phyloP scores from a whole-genome alignment of 2,888 invertebrate genomes.

The Ophion obscuratus region DNA sequence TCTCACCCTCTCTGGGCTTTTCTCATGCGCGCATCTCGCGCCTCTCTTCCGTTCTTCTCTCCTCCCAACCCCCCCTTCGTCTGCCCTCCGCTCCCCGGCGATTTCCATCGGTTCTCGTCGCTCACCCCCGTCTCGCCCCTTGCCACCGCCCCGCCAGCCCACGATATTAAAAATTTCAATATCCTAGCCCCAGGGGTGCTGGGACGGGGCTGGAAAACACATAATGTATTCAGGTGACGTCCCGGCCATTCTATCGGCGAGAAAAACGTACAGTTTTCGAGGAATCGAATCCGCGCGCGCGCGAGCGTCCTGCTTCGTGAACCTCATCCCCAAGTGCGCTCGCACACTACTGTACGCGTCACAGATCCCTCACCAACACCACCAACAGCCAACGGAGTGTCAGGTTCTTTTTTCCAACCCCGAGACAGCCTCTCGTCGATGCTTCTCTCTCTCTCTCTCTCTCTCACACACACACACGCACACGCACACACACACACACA shows the following conservation, averaged over 20 bases:
- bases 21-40: constrained; percentile 67
- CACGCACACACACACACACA: too few relatives aligned
- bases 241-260: constrained; percentile 84
- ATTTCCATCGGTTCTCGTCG: constrained; percentile 63
- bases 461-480: neutral
- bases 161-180: constrained; percentile 84
- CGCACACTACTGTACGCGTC: constrained; percentile 63
- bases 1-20: constrained; percentile 57
- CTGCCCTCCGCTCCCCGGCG: constrained; percentile 67
- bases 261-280: constrained; percentile 84
- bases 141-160: constrained; percentile 76
- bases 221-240: constrained; percentile 84
- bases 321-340: constrained; percentile 51
- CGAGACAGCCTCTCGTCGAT: constrained; percentile 51
- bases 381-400: constrained; percentile 61
- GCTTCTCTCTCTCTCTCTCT: neutral
- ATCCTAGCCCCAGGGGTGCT: constrained; percentile 83
- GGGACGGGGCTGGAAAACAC: constrained; percentile 82
- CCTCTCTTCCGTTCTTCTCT: constrained; percentile 52
- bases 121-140: constrained; percentile 59
- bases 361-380: constrained; percentile 40
- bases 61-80: constrained; percentile 38
- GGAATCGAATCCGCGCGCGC: constrained; percentile 81
- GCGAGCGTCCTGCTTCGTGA: constrained; percentile 65
- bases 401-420: constrained; percentile 63